Evolutionary conservation across 2,113 vertebrate genomes (phyloP), one percentile per base, ranked within the genome.

Genomic region (Seriola aureovittata): DNA sequence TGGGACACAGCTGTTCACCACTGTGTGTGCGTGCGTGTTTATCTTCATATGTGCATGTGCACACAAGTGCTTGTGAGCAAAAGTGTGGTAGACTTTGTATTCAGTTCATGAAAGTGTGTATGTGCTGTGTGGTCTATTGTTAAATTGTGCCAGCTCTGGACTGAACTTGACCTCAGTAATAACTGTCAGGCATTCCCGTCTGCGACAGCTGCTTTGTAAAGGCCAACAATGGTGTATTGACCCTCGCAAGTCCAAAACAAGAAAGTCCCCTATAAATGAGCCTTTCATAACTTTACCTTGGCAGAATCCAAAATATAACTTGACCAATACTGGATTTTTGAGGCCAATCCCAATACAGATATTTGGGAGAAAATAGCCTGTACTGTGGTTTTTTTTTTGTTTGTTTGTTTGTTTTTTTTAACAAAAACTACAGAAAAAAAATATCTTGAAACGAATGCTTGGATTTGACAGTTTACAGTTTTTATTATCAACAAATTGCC

Each of bases 141-240:
- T 69, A 14, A 78, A 19, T 66, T 38, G 46, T 88, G 58, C 80
- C 75, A 85, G 72, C 62, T 65, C 48, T 77, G 55, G 48, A 48
- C 34, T 68, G 44, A 34, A 67, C 64, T 66, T 72, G 69, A 32
- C 48, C 70, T 78, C 60, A 52, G 46, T 81, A 32, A 80, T 71
- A 85, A 79, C 81, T 76, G 77, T 79, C 81, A 59, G 72, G 54
- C 73, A 48, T 60, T 75, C 16, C 74, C 87, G 90, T 89, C 92
- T 94, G 93, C 59, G 40, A 71, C 93, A 94, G 91, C 93, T 94
- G 93, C 66, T 84, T 57, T 38, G n/a, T 62, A 78, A 59, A 79
- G 36, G 25, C 59, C 58, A 82, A 90, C 92, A 92, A 78, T 74
- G 46, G 25, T 58, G 84, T 36, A 84, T 86, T 94, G 80, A 87